These are phyloP conservation scores for Butorides virescens DNA, from an alignment of 2,113 vertebrate genomes.

Conservation along the genomic window DNA sequence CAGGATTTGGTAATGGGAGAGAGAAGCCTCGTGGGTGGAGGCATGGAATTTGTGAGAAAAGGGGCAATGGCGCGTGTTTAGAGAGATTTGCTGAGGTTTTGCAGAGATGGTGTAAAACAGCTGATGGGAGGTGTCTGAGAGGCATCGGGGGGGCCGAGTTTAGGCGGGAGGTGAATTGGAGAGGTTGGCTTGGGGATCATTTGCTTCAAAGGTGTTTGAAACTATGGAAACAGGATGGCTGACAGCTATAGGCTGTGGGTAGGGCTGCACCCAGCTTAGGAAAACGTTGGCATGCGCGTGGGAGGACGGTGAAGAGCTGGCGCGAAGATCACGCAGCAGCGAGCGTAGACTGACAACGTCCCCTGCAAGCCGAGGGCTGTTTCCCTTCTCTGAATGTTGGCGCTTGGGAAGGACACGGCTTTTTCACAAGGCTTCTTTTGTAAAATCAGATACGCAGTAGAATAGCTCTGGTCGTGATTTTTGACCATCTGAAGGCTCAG, in stretches of 20 bases:
- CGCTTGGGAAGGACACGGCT: not conserved
- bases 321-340: not conserved
- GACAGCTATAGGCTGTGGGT: not conserved
- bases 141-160: not conserved
- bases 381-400: not conserved
- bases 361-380: not conserved
- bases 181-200: not conserved
- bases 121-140: not conserved
- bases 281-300: not conserved
- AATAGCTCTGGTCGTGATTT: not conserved
- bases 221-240: not conserved
- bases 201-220: not conserved
- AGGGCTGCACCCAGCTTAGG: not conserved
- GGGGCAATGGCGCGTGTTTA: not conserved
- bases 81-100: not conserved
- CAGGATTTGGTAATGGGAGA: not conserved
- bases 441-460: rapidly evolving
- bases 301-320: not conserved
- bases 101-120: not conserved
- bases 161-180: not conserved
- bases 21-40: not conserved
- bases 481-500: not conserved
- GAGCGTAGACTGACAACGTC: not conserved
- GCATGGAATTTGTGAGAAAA: slow-evolving; percentile 1
- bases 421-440: not conserved